A percentile compares a stretch with the other conserved stretches of the same genome.
These are phyloP conservation scores for Drosophila anomelani DNA, from an alignment of 2,888 invertebrate species.

Conservation along the genomic window DNA sequence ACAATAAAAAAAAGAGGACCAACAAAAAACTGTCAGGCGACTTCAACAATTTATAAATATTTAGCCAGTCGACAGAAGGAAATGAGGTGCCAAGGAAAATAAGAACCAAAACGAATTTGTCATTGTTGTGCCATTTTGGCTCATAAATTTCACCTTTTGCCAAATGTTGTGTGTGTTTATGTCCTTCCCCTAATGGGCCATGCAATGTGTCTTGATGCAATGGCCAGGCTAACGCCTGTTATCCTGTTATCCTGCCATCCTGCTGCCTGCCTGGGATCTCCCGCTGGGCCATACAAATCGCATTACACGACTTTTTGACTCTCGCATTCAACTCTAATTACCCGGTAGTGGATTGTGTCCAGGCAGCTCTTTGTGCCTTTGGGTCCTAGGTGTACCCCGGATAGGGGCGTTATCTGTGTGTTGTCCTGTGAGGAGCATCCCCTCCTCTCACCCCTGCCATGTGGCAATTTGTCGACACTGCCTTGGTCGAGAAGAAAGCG, in stretches of 20 bases:
- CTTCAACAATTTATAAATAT: slow-evolving; percentile 83
- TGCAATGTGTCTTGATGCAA: slow-evolving; percentile 79
- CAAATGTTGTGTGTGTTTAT: slow-evolving; percentile 42
- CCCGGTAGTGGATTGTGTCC: slow-evolving; percentile 75
- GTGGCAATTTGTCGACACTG: slow-evolving; percentile 74
- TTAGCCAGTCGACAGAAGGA: slow-evolving; percentile 68
- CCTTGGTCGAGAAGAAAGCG: slow-evolving; percentile 49
- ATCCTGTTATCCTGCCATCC: slow-evolving; percentile 44
- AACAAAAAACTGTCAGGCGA: slow-evolving; percentile 48
- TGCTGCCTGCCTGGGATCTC: slow-evolving; percentile 43
- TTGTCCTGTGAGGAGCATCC: slow-evolving; percentile 47
- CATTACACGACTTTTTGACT: slow-evolving; percentile 83
- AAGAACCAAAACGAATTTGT: slow-evolving; percentile 79
- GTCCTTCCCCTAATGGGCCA: slow-evolving; percentile 57
- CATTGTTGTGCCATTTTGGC: slow-evolving; percentile 66
- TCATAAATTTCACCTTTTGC: slow-evolving; percentile 61
- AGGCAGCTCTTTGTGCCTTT: slow-evolving; percentile 52
- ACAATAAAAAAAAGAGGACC: slow-evolving; percentile 24
- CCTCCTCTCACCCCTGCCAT: slow-evolving; percentile 32
- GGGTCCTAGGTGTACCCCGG: slow-evolving; percentile 30
- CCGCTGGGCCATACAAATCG: slow-evolving; percentile 82
- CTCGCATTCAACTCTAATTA: slow-evolving; percentile 76
- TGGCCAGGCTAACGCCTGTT: slow-evolving; percentile 26
- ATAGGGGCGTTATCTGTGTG: slow-evolving; percentile 72
- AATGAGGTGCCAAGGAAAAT: slow-evolving; percentile 58